Conservation (phyloP, 2,888 invertebrate genomes). For the Amphiduros pacificus region DNA sequence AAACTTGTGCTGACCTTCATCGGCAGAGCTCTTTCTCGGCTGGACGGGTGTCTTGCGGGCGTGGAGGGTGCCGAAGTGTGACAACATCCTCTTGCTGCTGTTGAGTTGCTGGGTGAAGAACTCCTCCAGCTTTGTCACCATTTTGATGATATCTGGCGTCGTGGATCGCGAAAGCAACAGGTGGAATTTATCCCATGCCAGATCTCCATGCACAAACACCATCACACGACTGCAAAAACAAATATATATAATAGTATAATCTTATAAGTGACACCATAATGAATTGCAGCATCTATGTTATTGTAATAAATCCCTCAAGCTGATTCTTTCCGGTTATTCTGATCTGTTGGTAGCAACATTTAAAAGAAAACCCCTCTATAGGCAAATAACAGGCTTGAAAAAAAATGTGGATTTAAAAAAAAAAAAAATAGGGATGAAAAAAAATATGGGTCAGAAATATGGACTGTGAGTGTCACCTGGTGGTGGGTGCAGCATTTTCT, state of each 20-base stretch:
- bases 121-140: conserved; percentile 94
- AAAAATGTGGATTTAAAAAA: neutral
- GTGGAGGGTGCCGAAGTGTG: conserved; percentile 66
- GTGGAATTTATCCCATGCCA: conserved; percentile 94
- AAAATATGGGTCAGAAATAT: too few species aligned
- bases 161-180: conserved; percentile 96
- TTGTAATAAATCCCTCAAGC: neutral
- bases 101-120: conserved; percentile 98
- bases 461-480: too few species aligned
- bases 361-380: too few species aligned
- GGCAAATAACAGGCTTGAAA: too few species aligned
- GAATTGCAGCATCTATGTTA: neutral
- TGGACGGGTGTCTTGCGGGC: conserved; percentile 16
- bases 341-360: too few species aligned
- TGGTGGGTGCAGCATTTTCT: conserved; percentile 47
- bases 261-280: neutral
- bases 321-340: too few species aligned
- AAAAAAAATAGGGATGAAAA: too few species aligned
- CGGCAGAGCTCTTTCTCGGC: conserved; percentile 8
- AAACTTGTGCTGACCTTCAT: conserved; percentile 10
- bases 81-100: conserved; percentile 89
- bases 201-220: conserved; percentile 88
- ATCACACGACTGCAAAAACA: conserved; percentile 70
- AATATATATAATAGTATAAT: neutral
- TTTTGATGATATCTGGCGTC: conserved; percentile 93